Base-by-base conservation (phyloP, 1,140 invertebrate genomes). In the Apocrypta bakeri region DNA sequence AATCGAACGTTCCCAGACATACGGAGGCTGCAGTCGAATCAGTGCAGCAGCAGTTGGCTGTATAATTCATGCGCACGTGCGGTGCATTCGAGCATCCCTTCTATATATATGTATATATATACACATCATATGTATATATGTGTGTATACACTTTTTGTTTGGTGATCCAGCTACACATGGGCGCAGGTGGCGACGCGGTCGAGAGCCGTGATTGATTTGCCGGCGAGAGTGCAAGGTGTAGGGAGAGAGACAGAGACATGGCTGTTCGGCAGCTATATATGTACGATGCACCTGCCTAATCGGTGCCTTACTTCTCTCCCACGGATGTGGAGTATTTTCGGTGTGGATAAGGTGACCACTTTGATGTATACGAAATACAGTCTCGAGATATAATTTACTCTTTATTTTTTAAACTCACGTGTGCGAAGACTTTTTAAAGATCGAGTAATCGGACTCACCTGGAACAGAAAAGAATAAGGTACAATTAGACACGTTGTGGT, bases 271-370 rank as follows among this genome's bases (percentile, higher is more conserved):
- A 63, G 3, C n/a, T 68, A 31, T 68, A 68, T 25, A 25, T 31
- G n/a, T 31, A 21, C 64, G 29, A 14, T 63, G 63, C 80, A 81
- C 80, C 80, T 81, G 80, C 73, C 73, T 81, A 81, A 81, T 81
- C 73, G 72, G 48, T 3, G 17, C 21, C 17, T 21, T 21, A 21
- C 48, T 48, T 17, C 42, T 48, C 48, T 56, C 48, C 48, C 48
- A 56, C 48, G 48, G 48, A 48, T 48, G 42, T 48, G 42, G 42
- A 4, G 42, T 48, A 17, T 48, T 48, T 48, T 17, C 42, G 42
- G 42, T 48, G 42, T 48, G 14, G 42, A 48, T 48, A 17, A 48
- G 42, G 42, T 48, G 42, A 48, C 42, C 42, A 17, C 42, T 17
- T 48, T 3, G 21, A 48, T 48, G 14, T 17, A 48, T 48, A 37